Evolutionary conservation across 2,888 invertebrate species (phyloP).

Genomic region (Aquatica leii): DNA sequence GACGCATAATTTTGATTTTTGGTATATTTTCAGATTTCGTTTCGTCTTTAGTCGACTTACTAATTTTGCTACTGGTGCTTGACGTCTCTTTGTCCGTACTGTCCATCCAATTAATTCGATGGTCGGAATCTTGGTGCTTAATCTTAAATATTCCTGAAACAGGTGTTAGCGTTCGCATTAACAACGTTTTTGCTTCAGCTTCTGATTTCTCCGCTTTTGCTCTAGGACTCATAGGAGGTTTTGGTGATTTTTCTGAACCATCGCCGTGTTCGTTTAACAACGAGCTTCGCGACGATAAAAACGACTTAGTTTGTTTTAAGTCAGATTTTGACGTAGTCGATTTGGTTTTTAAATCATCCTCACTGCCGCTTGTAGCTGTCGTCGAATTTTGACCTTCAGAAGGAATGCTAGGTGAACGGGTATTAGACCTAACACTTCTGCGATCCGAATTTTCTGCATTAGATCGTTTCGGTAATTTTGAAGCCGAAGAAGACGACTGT

Average conservation of each 20-base stretch:
- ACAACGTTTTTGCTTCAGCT: constrained; percentile 73
- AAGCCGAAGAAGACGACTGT: constrained; percentile 41
- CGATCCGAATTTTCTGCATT: constrained; percentile 35
- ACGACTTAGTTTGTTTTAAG: constrained; percentile 44
- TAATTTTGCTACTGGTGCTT: not conserved
- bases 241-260: constrained; percentile 64
- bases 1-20: constrained; percentile 18
- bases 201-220: constrained; percentile 63
- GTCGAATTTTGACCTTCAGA: constrained; percentile 54
- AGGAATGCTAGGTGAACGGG: constrained; percentile 59
- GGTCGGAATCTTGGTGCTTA: constrained; percentile 65
- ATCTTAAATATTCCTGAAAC: constrained; percentile 78
- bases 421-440: constrained; percentile 41
- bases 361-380: constrained; percentile 53
- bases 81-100: constrained; percentile 8
- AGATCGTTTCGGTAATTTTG: constrained; percentile 53
- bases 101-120: constrained; percentile 61
- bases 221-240: constrained; percentile 63
- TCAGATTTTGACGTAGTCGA: constrained; percentile 42
- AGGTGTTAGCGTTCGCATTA: constrained; percentile 77
- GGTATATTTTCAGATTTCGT: constrained; percentile 48
- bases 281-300: constrained; percentile 63
- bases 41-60: constrained; percentile 36
- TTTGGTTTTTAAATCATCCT: constrained; percentile 53
- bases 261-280: constrained; percentile 63